Evolutionary conservation across 1,140 invertebrate species (phyloP), one percentile per base, ranked within the genome.

Genomic region (Saxidomus purpurata): DNA sequence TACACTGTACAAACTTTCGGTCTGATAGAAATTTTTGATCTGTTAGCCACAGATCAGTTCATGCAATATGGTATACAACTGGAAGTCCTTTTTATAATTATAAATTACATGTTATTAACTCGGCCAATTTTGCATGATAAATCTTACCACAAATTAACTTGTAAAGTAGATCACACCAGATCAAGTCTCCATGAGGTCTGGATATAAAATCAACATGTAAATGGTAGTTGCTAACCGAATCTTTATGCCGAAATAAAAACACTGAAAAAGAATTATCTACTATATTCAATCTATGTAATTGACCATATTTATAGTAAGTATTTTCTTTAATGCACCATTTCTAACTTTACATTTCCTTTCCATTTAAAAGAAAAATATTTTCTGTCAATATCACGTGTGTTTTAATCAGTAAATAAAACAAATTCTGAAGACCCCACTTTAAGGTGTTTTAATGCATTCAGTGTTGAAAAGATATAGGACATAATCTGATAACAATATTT

Each of bases 121-220:
- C 4, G 19, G 22, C 52, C 8, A 55, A 19, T 55, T 55, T 4
- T 55, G 52, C 52, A 55, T 55, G 13, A 3, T 67, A 67, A 67
- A 67, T 31, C n/a, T 67, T 67, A 67, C 61, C 61, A 11, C 25
- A 67, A 31, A 67, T 67, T 25, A 55, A 19, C 52, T 55, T 55
- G 52, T 19, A 19, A 55, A 15, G 3, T 19, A 63, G n/a, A 28
- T 71, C 36, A 38, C 31, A 71, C 17, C 22, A 38, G 15, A 69
- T 15, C 4, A 11, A 2, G 74, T 77, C 74, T 49, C 74, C 74
- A 77, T 52, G 40, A 25, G 43, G 74, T 52, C 74, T 77, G 74
- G 40, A 3, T 31, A 49, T 77, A 77, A 77, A 77, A 77, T 77
- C 74, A 77, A 77, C 74, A 77, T 31, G 25, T 43, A 28, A 77